A percentile compares a stretch with the other conserved stretches of the same genome.
phyloP scores from a whole-genome alignment of 2,113 vertebrate genomes.

The Larimichthys polyactis region DNA sequence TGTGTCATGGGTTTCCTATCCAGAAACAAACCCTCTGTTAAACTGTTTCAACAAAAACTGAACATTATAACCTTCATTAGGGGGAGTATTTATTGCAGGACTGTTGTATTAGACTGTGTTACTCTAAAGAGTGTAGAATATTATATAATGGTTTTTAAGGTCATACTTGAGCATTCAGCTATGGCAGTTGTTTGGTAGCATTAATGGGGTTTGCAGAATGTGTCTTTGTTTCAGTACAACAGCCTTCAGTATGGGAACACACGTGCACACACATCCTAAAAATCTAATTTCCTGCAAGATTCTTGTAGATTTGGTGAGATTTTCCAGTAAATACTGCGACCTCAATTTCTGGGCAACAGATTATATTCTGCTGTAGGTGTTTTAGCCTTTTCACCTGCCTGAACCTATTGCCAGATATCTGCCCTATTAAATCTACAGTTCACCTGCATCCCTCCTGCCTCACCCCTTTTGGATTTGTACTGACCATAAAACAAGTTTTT shows the following conservation, averaged over 20 bases:
- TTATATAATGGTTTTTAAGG: too few species aligned
- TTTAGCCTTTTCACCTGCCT: not conserved
- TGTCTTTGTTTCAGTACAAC: not conserved
- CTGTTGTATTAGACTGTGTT: too few species aligned
- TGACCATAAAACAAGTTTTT: too few species aligned
- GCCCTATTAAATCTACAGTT: too few species aligned
- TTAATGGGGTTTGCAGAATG: not conserved
- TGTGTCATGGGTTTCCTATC: too few species aligned
- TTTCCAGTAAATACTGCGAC: not conserved
- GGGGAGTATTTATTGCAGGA: too few species aligned
- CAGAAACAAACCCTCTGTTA: too few species aligned
- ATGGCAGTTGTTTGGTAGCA: not conserved
- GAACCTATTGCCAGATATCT: not conserved
- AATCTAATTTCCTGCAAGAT: slow-evolving; percentile 5
- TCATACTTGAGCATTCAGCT: not conserved
- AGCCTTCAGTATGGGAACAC: not conserved
- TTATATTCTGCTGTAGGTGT: not conserved
- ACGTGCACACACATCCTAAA: not conserved
- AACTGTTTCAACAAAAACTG: too few species aligned
- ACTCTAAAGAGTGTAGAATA: too few species aligned
- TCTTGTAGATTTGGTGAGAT: not conserved
- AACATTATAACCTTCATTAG: too few species aligned
- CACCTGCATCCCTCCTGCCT: too few species aligned
- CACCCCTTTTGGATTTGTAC: too few species aligned
- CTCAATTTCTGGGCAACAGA: not conserved